Base-by-base conservation (phyloP, 2,113 vertebrate genomes). In the Eonycteris spelaea region DNA sequence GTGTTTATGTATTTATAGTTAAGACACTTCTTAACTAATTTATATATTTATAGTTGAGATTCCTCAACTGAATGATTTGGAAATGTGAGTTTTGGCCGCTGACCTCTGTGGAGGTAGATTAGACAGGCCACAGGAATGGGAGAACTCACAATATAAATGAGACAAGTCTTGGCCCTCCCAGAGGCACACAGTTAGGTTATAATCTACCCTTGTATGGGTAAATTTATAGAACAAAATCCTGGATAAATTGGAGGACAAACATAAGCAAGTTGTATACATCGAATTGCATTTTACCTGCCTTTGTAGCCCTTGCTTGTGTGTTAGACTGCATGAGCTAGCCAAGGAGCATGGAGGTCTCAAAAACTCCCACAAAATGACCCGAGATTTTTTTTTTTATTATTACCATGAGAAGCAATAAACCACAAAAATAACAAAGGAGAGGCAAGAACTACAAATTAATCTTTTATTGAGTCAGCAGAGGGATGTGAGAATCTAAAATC, bases 401-500 rank as follows among this genome's bases (percentile, higher is more conserved):
- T 94, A 78, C 15, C 61, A 30, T 48, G 85, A 95, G 95, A 61
- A 71, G 22, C 48, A 70, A 94, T 93, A 68, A 96, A 88, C 90
- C 94, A 59, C 57, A 96, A 92, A 96, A 90, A 57, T 97, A 98
- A 96, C 43, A 95, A 93, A 96, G 82, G 95, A 90, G 96, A 86
- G 38, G 55, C 40, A 86, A 96, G 86, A 22, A 35, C 1, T 75
- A 97, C 90, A 98, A 97, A 98, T 99, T 98, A 99, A 98, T 98
- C 97, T 98, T 99, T 99, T 99, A 98, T 97, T 98, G 98, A 98
- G 98, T 96, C 87, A 16, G 94, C 97, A 98, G 93, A 97, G 98
- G 98, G 98, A 98, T 98, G 95, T 94, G 55, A 91, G 94, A 97
- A 45, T 95, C 61, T 85, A 95, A 99, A 99, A 98, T 97, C 97